These are phyloP conservation scores for Drosophila quinaria DNA, from an alignment of 2,888 invertebrate species.

Conservation along the genomic window DNA sequence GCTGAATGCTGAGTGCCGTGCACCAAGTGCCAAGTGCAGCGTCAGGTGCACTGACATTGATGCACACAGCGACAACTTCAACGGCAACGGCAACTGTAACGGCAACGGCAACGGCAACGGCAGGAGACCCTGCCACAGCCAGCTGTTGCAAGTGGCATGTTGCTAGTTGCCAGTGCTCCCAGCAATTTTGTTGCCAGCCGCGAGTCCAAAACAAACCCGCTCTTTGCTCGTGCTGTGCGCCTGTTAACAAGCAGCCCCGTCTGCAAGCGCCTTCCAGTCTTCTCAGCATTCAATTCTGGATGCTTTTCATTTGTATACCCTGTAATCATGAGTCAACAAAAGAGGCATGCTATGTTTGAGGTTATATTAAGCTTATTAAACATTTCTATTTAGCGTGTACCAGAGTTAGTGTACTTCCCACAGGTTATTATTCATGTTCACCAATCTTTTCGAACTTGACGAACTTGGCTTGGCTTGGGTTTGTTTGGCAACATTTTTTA, in stretches of 20 bases:
- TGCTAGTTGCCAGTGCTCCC: constrained; percentile 4
- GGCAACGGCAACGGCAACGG: constrained; percentile 1
- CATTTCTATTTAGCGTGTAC: background rate
- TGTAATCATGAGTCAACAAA: background rate
- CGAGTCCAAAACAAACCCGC: constrained; percentile 54
- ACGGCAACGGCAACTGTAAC: constrained; percentile 2
- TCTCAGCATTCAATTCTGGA: constrained; percentile 23
- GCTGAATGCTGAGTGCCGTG: constrained; percentile 56
- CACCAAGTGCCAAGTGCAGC: constrained; percentile 56
- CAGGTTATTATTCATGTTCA: too few species aligned
- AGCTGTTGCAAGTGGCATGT: constrained; percentile 35
- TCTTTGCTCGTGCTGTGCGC: constrained; percentile 55
- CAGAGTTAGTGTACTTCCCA: background rate
- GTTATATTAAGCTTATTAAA: background rate
- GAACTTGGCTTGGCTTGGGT: too few species aligned
- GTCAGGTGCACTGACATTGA: constrained; percentile 76
- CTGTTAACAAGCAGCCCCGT: constrained; percentile 49
- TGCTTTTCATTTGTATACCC: constrained; percentile 19
- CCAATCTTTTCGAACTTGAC: too few species aligned
- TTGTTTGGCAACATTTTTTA: too few species aligned
- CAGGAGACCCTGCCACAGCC: constrained; percentile 22
- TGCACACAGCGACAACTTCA: constrained; percentile 39
- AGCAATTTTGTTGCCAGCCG: constrained; percentile 55
- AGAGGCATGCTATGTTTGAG: too few species aligned
- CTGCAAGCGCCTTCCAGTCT: constrained; percentile 52